Evolutionary conservation across 2,888 invertebrate species (phyloP).

Genomic region (Parapristionchus giblindavisi): DNA sequence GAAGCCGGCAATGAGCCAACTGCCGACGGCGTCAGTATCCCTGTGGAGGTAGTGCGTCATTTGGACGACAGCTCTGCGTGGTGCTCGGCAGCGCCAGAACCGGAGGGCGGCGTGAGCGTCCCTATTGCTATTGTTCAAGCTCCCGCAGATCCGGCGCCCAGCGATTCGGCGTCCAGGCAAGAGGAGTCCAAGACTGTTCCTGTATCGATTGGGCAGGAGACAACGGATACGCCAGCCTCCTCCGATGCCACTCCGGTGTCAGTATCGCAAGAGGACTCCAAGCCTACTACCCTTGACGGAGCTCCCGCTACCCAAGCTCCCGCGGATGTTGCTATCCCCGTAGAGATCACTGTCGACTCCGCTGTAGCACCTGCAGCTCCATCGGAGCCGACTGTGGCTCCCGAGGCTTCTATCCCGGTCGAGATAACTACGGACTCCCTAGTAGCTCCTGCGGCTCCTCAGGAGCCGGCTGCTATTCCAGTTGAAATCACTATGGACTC

Average conservation of each 20-base stretch:
- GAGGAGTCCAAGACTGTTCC: background rate
- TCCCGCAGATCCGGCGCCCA: background rate
- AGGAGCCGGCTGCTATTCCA: constrained; percentile 12
- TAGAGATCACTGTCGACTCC: background rate
- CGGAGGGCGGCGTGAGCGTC: background rate
- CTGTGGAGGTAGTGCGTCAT: constrained; percentile 18
- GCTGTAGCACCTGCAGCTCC: background rate
- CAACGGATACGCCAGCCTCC: background rate
- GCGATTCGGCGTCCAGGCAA: background rate
- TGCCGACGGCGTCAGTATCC: constrained; percentile 3
- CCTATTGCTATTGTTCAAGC: background rate
- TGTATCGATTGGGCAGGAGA: background rate
- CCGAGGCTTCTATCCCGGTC: too few species aligned
- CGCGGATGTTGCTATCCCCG: too few species aligned
- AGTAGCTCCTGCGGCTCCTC: background rate
- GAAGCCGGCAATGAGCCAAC: too few species aligned
- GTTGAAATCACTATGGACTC: background rate
- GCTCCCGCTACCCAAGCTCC: background rate
- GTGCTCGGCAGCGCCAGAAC: background rate
- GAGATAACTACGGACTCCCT: background rate
- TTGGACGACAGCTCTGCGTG: background rate
- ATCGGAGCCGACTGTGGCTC: background rate
- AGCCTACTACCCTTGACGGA: background rate
- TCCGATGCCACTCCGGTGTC: background rate
- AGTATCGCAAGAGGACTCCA: background rate